Base-by-base conservation (phyloP, 2,797 vertebrate species). In the Dendrocincla tyrannina region DNA sequence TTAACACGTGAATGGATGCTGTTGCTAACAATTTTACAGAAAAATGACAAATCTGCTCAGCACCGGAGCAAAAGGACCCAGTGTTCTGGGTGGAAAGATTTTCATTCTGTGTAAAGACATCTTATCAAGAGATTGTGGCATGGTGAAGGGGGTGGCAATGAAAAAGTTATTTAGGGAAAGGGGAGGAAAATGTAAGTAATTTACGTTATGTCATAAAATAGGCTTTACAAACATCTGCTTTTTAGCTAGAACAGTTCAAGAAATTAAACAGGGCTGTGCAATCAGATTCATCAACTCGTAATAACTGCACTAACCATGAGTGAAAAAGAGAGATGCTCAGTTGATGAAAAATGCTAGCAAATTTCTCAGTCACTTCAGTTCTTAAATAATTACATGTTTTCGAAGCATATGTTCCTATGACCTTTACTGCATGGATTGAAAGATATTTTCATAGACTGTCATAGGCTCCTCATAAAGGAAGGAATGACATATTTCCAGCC, bases 11-110 rank as follows among this genome's bases (percentile, higher is more conserved):
- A 93, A 70, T 59, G 64, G 66, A 66, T 76, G 33, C 56, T 86
- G 30, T 88, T 89, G 33, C 44, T 88, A 83, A 80, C 44, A 82
- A 16, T 88, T 96, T 78, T 86, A 90, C 55, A 87, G 62, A 70
- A 39, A 68, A 32, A 77, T 67, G 60, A 79, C 32, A 74, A 58
- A 93, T 87, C 25, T 75, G 32, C 42, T 82, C 49, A 85, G 53
- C 82, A 33, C 41, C 24, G 30, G 27, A 89, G 60, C 41, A 92
- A 81, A 82, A 89, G 56, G 16, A 44, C 24, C 3, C 10, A 19
- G 23, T 47, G 33, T 44, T 84, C 59, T 76, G 28, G 17, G 14
- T 24, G 85, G 64, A 23, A 89, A 83, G 49, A 77, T 80, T 58
- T 91, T 80, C 53, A 18, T 77, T 79, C 64, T 89, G 22, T 10